Conservation (phyloP, 2,888 invertebrate species). For the Esperia sulphurella region DNA sequence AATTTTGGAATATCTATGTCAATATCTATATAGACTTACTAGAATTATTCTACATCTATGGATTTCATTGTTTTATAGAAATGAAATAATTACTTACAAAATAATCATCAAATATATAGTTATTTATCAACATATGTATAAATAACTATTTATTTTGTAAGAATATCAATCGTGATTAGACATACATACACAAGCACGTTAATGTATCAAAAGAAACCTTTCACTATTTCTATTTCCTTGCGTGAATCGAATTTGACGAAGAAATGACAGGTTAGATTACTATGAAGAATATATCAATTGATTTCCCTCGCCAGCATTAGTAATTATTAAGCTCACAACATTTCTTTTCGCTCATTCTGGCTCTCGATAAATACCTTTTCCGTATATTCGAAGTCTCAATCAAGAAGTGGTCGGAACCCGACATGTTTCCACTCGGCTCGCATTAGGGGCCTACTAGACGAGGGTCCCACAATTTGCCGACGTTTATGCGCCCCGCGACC, state of each 20-base stretch:
- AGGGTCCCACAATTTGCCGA: slow-evolving; percentile 52
- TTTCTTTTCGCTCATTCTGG: slow-evolving; percentile 11
- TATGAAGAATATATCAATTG: neutral
- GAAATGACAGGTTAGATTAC: neutral
- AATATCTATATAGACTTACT: too few species aligned
- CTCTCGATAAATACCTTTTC: slow-evolving; percentile 23
- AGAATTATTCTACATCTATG: too few species aligned
- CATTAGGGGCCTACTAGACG: slow-evolving; percentile 37
- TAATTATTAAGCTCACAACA: neutral
- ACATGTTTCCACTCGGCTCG: slow-evolving; percentile 39
- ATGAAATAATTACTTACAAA: too few species aligned
- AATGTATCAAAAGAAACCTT: too few species aligned
- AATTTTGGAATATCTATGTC: too few species aligned
- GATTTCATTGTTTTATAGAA: too few species aligned
- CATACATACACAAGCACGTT: too few species aligned
- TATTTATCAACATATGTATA: too few species aligned
- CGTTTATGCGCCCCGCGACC: slow-evolving; percentile 34
- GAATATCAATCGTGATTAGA: too few species aligned
- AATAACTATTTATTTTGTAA: too few species aligned
- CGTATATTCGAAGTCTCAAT: slow-evolving; percentile 33
- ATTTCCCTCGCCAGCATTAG: neutral
- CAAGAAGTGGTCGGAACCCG: slow-evolving; percentile 31
- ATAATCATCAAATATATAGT: too few species aligned
- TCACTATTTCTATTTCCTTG: too few species aligned
- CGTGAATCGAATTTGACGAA: neutral